These are phyloP conservation scores for Diorhabda carinulata DNA, from an alignment of 1,140 invertebrate species.

Conservation along the genomic window DNA sequence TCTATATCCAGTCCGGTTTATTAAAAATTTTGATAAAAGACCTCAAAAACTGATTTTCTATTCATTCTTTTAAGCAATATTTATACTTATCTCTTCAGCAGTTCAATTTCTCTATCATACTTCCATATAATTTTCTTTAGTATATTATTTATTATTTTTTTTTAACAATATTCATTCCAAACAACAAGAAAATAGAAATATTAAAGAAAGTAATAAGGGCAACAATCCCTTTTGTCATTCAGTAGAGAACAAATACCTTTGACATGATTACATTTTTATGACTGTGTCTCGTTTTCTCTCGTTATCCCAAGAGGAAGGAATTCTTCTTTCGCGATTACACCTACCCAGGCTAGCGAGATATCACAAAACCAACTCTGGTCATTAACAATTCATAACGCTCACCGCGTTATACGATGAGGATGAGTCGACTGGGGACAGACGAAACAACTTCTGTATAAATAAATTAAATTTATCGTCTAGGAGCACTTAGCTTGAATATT, in stretches of 20 bases:
- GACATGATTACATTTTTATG: constrained; percentile 25
- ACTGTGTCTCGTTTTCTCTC: constrained; percentile 17
- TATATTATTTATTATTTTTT: no score
- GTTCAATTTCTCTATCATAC: no score
- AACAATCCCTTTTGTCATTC: constrained; percentile 17
- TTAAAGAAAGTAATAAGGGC: not conserved
- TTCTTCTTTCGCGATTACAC: constrained; percentile 29
- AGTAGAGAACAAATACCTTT: constrained; percentile 20
- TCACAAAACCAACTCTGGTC: constrained; percentile 14
- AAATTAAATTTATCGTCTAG: constrained; percentile 13
- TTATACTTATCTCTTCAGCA: no score
- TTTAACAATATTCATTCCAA: no score
- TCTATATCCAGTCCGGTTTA: no score
- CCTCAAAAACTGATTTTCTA: no score
- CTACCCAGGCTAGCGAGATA: constrained; percentile 7
- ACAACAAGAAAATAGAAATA: not conserved
- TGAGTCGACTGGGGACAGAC: constrained; percentile 25
- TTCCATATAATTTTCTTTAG: no score
- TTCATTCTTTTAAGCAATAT: no score
- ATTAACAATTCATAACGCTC: constrained; percentile 32
- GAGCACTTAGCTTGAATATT: constrained; percentile 7
- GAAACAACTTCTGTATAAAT: constrained; percentile 27
- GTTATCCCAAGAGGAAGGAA: constrained; percentile 27
- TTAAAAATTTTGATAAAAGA: no score
- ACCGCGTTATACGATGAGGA: constrained; percentile 18